Base-by-base conservation (phyloP, 2,113 vertebrate genomes). In the Elgaria multicarinata region DNA sequence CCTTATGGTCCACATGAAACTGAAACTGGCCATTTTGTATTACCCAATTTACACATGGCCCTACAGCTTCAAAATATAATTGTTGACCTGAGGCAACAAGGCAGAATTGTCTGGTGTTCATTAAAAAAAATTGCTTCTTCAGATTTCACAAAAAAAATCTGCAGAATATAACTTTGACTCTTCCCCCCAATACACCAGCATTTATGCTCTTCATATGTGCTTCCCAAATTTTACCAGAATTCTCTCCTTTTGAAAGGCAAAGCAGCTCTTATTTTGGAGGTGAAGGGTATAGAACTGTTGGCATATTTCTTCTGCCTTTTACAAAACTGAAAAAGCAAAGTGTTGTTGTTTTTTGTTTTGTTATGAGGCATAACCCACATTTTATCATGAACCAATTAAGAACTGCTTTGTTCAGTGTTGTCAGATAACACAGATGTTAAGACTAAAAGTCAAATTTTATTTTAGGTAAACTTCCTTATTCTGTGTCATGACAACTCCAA, bases 11-110 rank as follows among this genome's bases (percentile, higher is more conserved):
- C 1, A 46, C 64, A 92, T 90, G 75, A 93, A 91, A 89, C 90
- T 90, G 42, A 75, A 75, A 46, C 58, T 84, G 94, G 90, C 84
- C 33, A 44, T 93, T 86, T 82, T 66, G 75, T 89, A 92, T 91
- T 87, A 95, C 87, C 89, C 89, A 44, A 72, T 94, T 90, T 86
- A 85, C 93, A 93, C 90, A 85, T 89, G 83, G 92, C 93, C 92
- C 90, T 93, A 85, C 74, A 81, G 91, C 83, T 92, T 75, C 85
- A 94, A 79, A 55, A 80, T 92, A 79, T 71, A 90, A 90, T 88
- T 91, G 90, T 22, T 36, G 85, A 91, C 91, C 81, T 85, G 58
- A 86, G 93, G 90, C 87, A 84, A 66, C 8, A 0, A 3, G 85
- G 85, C 55, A 89, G 80, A 90, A 90, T 39, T 86, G 83, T 83